phyloP scores from a whole-genome alignment of 2,797 vertebrate species.

The Smutsia gigantea region DNA sequence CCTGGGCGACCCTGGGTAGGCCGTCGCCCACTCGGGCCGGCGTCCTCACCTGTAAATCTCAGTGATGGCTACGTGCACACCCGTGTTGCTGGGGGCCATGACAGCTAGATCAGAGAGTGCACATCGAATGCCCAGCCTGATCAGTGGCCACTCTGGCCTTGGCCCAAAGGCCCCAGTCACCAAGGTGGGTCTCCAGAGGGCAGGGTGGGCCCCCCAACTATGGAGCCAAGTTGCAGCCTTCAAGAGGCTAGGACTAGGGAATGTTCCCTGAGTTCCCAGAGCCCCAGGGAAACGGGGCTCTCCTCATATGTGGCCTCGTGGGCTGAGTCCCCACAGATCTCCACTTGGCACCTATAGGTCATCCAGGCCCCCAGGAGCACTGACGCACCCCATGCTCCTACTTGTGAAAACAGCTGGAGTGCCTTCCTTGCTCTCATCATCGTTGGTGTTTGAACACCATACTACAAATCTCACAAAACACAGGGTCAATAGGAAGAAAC shows the following conservation, averaged over 20 bases:
- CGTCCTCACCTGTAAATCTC: not conserved
- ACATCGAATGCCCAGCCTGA: not conserved
- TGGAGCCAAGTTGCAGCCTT: not conserved
- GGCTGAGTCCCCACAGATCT: not conserved
- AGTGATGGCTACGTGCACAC: not conserved
- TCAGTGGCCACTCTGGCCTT: not conserved
- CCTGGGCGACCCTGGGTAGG: not conserved
- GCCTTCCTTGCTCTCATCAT: not conserved
- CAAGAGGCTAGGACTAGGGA: not conserved
- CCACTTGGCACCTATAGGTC: not conserved
- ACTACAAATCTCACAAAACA: not conserved
- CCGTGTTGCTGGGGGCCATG: not conserved
- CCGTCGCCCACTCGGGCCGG: not conserved
- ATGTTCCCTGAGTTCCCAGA: not conserved
- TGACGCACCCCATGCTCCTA: not conserved
- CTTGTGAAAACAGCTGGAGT: fast-evolving
- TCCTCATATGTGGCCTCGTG: not conserved
- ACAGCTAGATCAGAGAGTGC: not conserved
- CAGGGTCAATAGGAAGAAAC: not conserved
- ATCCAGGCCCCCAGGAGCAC: not conserved
- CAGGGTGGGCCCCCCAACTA: not conserved
- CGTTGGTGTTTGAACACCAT: not conserved
- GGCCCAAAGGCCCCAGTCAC: not conserved
- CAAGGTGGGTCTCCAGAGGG: too few species aligned
- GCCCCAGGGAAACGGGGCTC: not conserved